Evolutionary conservation across 2,797 vertebrate genomes (phyloP).

Genomic region (Monodelphis domestica): DNA sequence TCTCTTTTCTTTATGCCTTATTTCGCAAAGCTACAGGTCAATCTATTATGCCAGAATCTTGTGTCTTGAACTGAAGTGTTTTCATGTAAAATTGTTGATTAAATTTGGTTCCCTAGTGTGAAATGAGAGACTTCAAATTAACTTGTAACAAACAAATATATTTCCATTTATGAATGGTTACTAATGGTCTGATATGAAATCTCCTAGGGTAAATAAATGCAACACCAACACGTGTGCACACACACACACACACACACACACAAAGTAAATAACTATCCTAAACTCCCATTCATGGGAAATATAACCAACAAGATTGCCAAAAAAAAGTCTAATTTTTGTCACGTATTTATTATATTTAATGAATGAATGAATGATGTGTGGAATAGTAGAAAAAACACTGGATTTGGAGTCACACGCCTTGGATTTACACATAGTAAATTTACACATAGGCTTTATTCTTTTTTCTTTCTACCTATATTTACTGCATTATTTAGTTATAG

Average conservation of each 20-base stretch:
- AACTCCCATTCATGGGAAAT: constrained; percentile 13
- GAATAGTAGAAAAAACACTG: not conserved
- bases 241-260: not conserved
- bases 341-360: not conserved
- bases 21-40: constrained; percentile 4
- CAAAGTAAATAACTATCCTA: not conserved
- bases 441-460: too few species aligned
- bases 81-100: not conserved
- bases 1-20: constrained; percentile 12
- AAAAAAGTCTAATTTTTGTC: constrained; percentile 32
- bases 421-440: too few species aligned
- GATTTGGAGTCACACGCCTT: not conserved
- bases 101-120: constrained; percentile 29
- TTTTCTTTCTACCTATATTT: constrained; percentile 10
- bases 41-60: not conserved
- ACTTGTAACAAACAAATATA: not conserved
- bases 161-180: constrained; percentile 34
- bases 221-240: too few species aligned
- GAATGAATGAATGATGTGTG: not conserved
- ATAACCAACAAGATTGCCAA: constrained; percentile 43
- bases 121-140: constrained; percentile 12
- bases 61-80: not conserved
- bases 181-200: constrained; percentile 26
- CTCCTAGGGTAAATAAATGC: constrained; percentile 12
- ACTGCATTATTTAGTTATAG: not conserved